Conservation (phyloP, 2,797 vertebrate species). For the Zalophus californianus region DNA sequence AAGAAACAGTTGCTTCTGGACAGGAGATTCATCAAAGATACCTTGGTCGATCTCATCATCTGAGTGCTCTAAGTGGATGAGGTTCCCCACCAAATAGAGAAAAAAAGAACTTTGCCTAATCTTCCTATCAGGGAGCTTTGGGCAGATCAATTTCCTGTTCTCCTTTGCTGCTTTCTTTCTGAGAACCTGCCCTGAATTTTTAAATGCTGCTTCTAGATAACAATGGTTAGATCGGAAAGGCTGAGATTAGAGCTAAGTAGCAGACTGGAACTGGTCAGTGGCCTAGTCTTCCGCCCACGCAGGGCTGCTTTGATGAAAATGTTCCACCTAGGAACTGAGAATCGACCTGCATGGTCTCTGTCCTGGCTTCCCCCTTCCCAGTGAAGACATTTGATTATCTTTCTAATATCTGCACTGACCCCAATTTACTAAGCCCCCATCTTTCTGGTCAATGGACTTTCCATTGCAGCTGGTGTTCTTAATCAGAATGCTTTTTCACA, state of each 20-base stretch:
- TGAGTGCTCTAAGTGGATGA: background rate
- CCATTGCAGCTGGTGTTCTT: background rate
- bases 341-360: background rate
- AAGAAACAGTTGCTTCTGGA: background rate
- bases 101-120: background rate
- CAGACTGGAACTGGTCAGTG: background rate
- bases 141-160: background rate
- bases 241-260: background rate
- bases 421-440: background rate
- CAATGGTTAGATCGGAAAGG: background rate
- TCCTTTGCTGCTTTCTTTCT: background rate
- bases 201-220: background rate
- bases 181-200: background rate
- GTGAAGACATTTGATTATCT: background rate
- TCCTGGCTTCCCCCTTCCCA: background rate
- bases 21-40: background rate
- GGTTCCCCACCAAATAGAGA: background rate
- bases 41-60: background rate
- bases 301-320: background rate
- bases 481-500: background rate
- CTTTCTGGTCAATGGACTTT: background rate
- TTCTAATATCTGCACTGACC: background rate
- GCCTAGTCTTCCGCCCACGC: background rate
- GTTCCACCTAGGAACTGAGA: background rate
- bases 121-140: background rate